Percentiles rank a stretch among this genome's conserved stretches.
Conservation (phyloP, 2,888 invertebrate species). For the Acronicta leporina region DNA sequence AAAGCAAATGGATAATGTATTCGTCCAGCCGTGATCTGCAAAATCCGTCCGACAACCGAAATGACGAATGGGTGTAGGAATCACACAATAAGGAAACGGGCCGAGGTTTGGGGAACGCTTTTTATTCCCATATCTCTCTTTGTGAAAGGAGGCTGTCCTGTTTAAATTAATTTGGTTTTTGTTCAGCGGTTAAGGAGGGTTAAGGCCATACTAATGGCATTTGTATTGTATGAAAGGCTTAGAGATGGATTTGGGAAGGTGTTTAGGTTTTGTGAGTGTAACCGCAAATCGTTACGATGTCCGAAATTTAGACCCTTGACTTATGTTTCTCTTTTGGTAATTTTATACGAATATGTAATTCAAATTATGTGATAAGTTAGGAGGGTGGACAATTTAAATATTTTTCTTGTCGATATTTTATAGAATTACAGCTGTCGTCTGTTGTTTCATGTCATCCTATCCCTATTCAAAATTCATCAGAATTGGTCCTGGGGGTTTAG, state of each 20-base stretch:
- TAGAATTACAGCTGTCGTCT: no score
- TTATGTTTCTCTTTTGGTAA: not conserved
- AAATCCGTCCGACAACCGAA: slow-evolving; percentile 61
- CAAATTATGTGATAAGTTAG: no score
- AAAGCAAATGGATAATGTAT: slow-evolving; percentile 70
- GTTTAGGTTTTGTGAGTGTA: not conserved
- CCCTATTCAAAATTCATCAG: no score
- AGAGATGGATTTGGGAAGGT: slow-evolving; percentile 10
- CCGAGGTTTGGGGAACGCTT: slow-evolving; percentile 51
- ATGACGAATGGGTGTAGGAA: slow-evolving; percentile 75
- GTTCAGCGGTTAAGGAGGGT: slow-evolving; percentile 44
- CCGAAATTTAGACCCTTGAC: not conserved
- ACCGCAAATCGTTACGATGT: not conserved
- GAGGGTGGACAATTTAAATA: no score
- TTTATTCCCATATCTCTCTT: slow-evolving; percentile 55
- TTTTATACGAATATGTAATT: no score
- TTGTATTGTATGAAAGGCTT: slow-evolving; percentile 37
- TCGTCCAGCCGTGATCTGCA: slow-evolving; percentile 67
- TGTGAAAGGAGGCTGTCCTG: slow-evolving; percentile 48
- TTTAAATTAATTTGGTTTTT: slow-evolving; percentile 61
- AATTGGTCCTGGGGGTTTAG: no score
- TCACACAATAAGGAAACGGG: slow-evolving; percentile 76
- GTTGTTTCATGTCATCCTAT: no score
- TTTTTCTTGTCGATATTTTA: no score
- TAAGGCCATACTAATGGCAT: slow-evolving; percentile 35